Base-by-base conservation (phyloP, 2,888 invertebrate genomes). In the Tridacna crocea region DNA sequence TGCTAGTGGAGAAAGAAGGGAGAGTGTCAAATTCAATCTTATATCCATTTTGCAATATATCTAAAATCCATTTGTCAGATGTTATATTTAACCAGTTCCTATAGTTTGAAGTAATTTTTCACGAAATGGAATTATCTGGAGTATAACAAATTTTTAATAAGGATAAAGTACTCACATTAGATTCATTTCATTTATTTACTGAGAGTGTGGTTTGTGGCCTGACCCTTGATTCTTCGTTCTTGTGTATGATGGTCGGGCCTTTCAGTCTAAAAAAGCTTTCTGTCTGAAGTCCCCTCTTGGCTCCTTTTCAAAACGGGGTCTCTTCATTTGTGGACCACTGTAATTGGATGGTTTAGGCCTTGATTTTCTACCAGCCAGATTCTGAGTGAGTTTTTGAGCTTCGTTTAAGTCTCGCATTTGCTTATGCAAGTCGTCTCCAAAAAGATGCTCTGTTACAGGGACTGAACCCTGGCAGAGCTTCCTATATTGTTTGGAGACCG, bases 51-150 rank as follows among this genome's bases (percentile, higher is more conserved):
- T 66, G n/a, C 19, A 68, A 22, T 27, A 55, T 58, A 22, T 70
- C 47, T 22, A 73, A 65, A 63, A 78, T 27, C 55, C 22, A 73
- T 55, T 73, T 78, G 48, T 78, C 78, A 19, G 51, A 48, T 22
- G 78, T 73, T 0, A 78, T n/a, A 22, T 47, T 27, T 4, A 19
- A 6, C 78, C 78, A 77, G 2, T 48, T 2, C 1, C 27, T 3
- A 46, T 70, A 36, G n/a, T n/a, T n/a, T n/a, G n/a, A n/a, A n/a
- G n/a, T n/a, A n/a, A n/a, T n/a, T n/a, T n/a, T n/a, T n/a, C n/a
- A n/a, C n/a, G n/a, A n/a, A n/a, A n/a, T n/a, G n/a, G n/a, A n/a
- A n/a, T n/a, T n/a, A n/a, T n/a, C n/a, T n/a, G n/a, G n/a, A n/a
- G n/a, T n/a, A n/a, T n/a, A n/a, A n/a, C n/a, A n/a, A n/a, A n/a